Evolutionary conservation across 2,888 invertebrate species (phyloP).

Genomic region (Odontothrips loti): DNA sequence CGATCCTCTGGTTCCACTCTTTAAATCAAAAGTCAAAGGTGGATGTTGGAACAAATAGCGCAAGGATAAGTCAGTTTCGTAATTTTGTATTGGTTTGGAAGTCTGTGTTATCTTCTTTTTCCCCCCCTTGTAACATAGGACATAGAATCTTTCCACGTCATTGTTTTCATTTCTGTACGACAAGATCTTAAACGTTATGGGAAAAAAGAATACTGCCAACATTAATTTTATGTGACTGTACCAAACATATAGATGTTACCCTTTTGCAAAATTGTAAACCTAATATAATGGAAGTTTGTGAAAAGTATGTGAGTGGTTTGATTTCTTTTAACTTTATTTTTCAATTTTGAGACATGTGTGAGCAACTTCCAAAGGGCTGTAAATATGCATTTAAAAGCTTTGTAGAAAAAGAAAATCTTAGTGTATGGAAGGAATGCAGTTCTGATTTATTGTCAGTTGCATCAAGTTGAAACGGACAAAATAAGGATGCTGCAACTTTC

Average conservation of each 20-base stretch:
- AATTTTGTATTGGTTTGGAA: slow-evolving; percentile 27
- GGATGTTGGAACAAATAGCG: slow-evolving; percentile 24
- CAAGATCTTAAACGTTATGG: slow-evolving; percentile 13
- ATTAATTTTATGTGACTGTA: slow-evolving; percentile 27
- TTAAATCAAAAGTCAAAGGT: slow-evolving; percentile 25
- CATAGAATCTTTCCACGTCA: slow-evolving; percentile 24
- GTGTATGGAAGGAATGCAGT: slow-evolving; percentile 13
- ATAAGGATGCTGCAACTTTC: not conserved
- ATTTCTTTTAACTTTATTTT: slow-evolving; percentile 21
- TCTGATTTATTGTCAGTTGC: slow-evolving; percentile 4
- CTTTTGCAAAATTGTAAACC: slow-evolving; percentile 13
- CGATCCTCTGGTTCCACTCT: slow-evolving; percentile 23
- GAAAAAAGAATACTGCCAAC: slow-evolving; percentile 23
- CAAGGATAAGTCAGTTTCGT: slow-evolving; percentile 24
- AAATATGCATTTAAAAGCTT: slow-evolving; percentile 25
- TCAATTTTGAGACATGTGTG: slow-evolving; percentile 23
- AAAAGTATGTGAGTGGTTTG: slow-evolving; percentile 9
- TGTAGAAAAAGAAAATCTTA: slow-evolving; percentile 10
- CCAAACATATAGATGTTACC: slow-evolving; percentile 23
- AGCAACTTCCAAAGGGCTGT: slow-evolving; percentile 26
- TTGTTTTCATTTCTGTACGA: slow-evolving; percentile 18
- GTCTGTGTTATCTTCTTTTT: slow-evolving; percentile 23
- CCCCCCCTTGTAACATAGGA: not conserved
- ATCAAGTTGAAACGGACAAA: not conserved
- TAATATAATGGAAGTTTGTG: slow-evolving; percentile 25